Conservation (phyloP, 2,113 vertebrate species). For the Recurvirostra avosetta region DNA sequence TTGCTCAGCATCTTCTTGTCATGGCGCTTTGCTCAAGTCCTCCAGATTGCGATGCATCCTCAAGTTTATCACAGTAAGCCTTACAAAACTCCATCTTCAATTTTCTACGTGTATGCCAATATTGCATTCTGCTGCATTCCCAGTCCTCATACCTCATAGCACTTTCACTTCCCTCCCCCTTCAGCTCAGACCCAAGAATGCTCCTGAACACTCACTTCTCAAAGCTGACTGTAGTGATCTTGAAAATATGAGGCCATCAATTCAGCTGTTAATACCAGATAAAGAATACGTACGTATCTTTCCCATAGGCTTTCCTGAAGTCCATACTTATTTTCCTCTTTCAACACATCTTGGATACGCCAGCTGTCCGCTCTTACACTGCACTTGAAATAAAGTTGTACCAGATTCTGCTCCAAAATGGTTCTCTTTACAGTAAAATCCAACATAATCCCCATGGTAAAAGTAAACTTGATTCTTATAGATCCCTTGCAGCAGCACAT, state of each 20-base stretch:
- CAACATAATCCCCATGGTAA: constrained; percentile 74
- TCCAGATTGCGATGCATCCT: not conserved
- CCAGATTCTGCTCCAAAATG: constrained; percentile 9
- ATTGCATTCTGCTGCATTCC: not conserved
- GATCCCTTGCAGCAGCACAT: constrained; percentile 66
- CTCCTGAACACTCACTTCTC: not conserved
- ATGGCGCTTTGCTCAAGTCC: not conserved
- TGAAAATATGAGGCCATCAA: not conserved
- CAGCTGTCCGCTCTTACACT: constrained; percentile 67
- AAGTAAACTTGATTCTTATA: constrained; percentile 67
- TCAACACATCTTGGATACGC: constrained; percentile 64
- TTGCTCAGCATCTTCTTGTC: not conserved
- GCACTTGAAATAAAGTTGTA: constrained; percentile 63
- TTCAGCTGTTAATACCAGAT: not conserved
- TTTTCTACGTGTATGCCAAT: accelerated
- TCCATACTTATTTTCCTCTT: constrained; percentile 28
- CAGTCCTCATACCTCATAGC: not conserved
- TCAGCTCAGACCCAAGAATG: not conserved
- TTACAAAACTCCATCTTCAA: not conserved
- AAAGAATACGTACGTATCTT: not conserved
- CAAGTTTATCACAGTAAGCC: not conserved
- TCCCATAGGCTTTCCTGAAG: not conserved
- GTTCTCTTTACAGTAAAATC: constrained; percentile 68
- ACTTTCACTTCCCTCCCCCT: not conserved
- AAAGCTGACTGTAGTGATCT: not conserved